phyloP scores from a whole-genome alignment of 2,113 vertebrate genomes.

The Pelusios castaneus region DNA sequence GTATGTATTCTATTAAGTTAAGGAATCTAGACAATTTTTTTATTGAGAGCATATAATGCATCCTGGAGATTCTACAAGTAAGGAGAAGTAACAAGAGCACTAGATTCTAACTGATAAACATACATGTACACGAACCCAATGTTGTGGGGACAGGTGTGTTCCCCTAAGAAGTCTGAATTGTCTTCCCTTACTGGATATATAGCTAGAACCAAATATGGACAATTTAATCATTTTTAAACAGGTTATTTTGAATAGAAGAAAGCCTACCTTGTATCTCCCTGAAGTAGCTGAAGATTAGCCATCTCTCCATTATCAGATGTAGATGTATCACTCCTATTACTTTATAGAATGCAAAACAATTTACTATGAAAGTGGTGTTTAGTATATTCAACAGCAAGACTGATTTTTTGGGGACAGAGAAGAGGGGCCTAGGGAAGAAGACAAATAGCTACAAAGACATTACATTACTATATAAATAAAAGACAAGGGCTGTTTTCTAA shows the following conservation, averaged over 20 bases:
- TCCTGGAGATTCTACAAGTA: neutral
- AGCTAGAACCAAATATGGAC: neutral
- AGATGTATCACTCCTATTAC: slow-evolving; percentile 77
- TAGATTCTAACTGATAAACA: neutral
- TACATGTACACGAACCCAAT: neutral
- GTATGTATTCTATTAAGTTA: neutral
- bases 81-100: neutral
- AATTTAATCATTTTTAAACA: neutral
- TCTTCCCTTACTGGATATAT: neutral
- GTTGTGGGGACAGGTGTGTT: too few species aligned
- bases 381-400: neutral
- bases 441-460: neutral
- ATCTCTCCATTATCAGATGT: slow-evolving; percentile 70
- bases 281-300: slow-evolving; percentile 67
- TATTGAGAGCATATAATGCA: neutral
- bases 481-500: neutral
- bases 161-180: neutral
- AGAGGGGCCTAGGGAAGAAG: neutral
- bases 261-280: slow-evolving; percentile 78
- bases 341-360: slow-evolving; percentile 32
- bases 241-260: neutral
- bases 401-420: neutral
- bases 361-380: neutral
- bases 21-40: neutral
- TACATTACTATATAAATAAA: fast-evolving